Evolutionary conservation across 2,113 vertebrate species (phyloP), one percentile per base, ranked within the genome.

Genomic region (Prolemur simus): DNA sequence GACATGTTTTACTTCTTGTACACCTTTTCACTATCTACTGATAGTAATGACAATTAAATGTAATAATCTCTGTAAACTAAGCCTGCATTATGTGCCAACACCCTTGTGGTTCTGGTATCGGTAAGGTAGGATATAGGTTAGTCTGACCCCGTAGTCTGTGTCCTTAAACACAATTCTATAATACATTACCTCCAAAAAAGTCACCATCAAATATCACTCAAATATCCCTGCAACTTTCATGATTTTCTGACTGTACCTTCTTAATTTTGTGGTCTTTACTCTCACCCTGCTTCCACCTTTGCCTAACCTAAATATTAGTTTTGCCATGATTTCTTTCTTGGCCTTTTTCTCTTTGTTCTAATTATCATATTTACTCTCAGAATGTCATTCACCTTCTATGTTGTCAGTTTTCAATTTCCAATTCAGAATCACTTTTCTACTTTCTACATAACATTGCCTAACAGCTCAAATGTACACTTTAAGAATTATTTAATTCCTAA

Each of bases 261-360:
- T 81, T 37, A 60, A 42, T 39, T 42, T 25, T 52, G 8, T 54
- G 6, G 7, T 88, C 2, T 73, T 45, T 60, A 8, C n/a, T 69
- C 7, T 34, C 68, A 49, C 8, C 3, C 6, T 5, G 3, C 0
- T 13, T 4, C 39, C 3, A 68, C 0, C 1, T 91, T 63, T 78
- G 4, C 4, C n/a, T 93, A 2, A 15, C 8, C 15, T 89, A 83
- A 73, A 47, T 39, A 34, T 80, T 60, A 68, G 3, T 21, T 84
- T 52, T 78, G 14, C 42, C 32, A 45, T 23, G 4, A 76, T 82
- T 76, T 45, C 13, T 42, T 78, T 83, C 23, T 86, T 39, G 9
- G 29, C 4, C 23, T 14, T 23, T 42, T 89, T 82, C 8, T 58
- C 9, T 73, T 1, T 81, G 27, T 73, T 52, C 47, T 66, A 88